These are phyloP conservation scores for Hemicordylus capensis DNA, from an alignment of 2,113 vertebrate genomes.

Conservation along the genomic window DNA sequence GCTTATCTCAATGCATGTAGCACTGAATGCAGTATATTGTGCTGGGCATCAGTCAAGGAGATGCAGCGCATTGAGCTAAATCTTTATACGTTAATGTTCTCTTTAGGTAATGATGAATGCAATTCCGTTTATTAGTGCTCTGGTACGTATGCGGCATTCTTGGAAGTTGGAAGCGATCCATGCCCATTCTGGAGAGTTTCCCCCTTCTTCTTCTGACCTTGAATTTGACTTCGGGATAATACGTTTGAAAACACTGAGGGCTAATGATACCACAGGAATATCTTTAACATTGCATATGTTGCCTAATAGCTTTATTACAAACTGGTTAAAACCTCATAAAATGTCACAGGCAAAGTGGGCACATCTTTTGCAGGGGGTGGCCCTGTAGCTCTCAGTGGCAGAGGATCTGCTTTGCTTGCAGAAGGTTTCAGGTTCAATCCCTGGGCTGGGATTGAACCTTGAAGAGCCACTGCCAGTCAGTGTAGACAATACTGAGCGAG, in stretches of 20 bases:
- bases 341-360: neutral
- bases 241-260: slow-evolving; percentile 5
- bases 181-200: slow-evolving; percentile 14
- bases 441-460: too few relatives aligned
- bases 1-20: slow-evolving; percentile 50
- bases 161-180: slow-evolving; percentile 51
- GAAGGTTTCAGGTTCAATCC: too few relatives aligned
- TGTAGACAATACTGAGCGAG: too few relatives aligned
- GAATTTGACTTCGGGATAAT: slow-evolving; percentile 25
- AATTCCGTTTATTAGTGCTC: slow-evolving; percentile 49
- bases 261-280: neutral
- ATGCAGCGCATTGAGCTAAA: slow-evolving; percentile 21
- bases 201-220: slow-evolving; percentile 45
- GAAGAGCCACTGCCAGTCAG: too few relatives aligned
- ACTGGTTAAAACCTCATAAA: neutral
- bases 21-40: slow-evolving; percentile 36
- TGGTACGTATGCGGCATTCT: slow-evolving; percentile 15
- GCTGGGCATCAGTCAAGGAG: slow-evolving; percentile 40
- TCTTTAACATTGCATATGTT: slow-evolving; percentile 19
- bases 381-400: too few relatives aligned
- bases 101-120: slow-evolving; percentile 7
- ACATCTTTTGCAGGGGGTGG: too few relatives aligned
- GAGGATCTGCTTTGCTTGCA: too few relatives aligned
- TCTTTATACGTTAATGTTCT: slow-evolving; percentile 31
- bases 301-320: slow-evolving; percentile 2